Conservation (phyloP, 2,888 invertebrate species). For the Agrochola lota region DNA sequence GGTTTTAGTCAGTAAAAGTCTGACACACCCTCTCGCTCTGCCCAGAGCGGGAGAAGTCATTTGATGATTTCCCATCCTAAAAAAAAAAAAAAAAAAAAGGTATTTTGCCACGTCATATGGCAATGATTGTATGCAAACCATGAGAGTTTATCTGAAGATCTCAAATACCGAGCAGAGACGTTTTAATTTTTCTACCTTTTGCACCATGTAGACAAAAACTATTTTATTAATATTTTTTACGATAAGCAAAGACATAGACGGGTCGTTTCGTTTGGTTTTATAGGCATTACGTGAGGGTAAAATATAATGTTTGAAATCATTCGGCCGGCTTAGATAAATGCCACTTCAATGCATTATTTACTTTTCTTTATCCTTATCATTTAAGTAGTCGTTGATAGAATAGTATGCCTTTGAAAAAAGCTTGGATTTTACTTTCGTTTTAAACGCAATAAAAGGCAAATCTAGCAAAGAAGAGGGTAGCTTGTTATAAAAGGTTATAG, state of each 20-base stretch:
- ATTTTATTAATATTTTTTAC: not conserved
- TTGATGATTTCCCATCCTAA: no score
- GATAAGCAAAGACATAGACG: slow-evolving; percentile 1
- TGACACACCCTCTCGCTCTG: no score
- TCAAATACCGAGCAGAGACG: not conserved
- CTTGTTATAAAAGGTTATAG: no score
- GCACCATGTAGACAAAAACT: not conserved
- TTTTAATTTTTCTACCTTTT: not conserved
- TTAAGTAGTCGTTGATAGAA: no score
- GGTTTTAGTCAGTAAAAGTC: no score
- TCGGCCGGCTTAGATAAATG: slow-evolving; percentile 17
- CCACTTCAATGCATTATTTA: slow-evolving; percentile 1
- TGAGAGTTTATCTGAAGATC: not conserved
- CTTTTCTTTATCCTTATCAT: no score
- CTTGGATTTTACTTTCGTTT: no score
- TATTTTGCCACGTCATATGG: not conserved
- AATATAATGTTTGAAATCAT: slow-evolving; percentile 21
- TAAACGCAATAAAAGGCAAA: no score
- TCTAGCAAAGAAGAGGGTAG: no score
- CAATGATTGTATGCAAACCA: not conserved
- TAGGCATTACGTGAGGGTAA: slow-evolving; percentile 14
- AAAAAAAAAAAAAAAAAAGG: no score
- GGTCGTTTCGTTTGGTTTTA: slow-evolving; percentile 28
- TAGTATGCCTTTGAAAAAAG: no score
- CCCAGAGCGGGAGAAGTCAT: no score